Evolutionary conservation across 2,797 vertebrate genomes (phyloP).

Genomic region (Sebastes trivittatus): DNA sequence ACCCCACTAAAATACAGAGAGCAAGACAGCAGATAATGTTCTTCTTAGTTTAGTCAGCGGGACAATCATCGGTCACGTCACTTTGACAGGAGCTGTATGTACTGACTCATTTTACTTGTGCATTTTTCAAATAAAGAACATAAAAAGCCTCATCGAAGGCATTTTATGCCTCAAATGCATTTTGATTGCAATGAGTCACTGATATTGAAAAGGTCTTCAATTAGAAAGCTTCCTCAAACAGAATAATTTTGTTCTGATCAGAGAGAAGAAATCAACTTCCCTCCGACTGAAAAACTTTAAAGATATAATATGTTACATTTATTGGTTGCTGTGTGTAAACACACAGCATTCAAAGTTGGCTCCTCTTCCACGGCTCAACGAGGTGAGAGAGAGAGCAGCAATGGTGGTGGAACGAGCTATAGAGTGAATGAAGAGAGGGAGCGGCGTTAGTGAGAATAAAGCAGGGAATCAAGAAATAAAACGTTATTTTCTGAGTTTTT

Average conservation of each 20-base stretch:
- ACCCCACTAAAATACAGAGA: too few species aligned
- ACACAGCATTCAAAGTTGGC: neutral
- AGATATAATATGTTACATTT: neutral
- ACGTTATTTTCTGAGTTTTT: too few species aligned
- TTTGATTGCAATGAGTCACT: conserved; percentile 35
- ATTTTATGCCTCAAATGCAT: conserved; percentile 24
- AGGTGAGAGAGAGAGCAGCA: too few species aligned
- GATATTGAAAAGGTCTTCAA: conserved; percentile 40
- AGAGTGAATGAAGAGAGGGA: too few species aligned
- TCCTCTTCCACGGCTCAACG: too few species aligned
- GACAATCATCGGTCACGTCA: neutral
- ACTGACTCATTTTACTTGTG: conserved; percentile 2
- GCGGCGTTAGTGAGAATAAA: too few species aligned
- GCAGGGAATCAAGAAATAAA: rapidly evolving
- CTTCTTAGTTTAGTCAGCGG: neutral
- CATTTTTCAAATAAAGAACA: conserved; percentile 16
- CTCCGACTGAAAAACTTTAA: neutral
- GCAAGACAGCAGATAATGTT: too few species aligned
- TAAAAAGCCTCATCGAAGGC: conserved; percentile 16
- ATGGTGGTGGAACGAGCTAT: too few species aligned
- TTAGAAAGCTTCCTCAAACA: conserved; percentile 35
- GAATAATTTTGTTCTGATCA: conserved; percentile 50
- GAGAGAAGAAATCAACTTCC: conserved; percentile 33
- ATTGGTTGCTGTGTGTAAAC: neutral
- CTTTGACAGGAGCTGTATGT: neutral